These are phyloP conservation scores for Entomobrya proxima DNA, from an alignment of 2,888 invertebrate genomes.

Conservation along the genomic window DNA sequence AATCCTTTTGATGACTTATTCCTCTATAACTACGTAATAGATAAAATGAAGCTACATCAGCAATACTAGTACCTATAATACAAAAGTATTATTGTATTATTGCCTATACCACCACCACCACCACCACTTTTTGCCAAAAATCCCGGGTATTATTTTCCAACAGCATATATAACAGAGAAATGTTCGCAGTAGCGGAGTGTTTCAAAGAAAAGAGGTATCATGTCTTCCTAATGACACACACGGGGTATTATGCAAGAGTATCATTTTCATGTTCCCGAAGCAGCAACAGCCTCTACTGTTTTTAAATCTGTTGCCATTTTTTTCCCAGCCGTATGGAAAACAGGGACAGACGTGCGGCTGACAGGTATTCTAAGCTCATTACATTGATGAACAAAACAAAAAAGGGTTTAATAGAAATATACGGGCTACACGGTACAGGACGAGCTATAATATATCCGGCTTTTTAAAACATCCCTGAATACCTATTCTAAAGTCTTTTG, in stretches of 20 bases:
- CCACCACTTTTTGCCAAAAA: background rate
- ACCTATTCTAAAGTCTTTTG: no score
- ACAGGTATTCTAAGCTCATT: constrained; percentile 38
- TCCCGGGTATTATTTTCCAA: constrained; percentile 4
- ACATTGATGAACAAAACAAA: constrained; percentile 44
- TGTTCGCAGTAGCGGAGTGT: no score
- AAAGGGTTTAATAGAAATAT: background rate
- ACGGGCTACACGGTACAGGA: no score
- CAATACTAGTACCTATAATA: background rate
- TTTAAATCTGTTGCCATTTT: constrained; percentile 13
- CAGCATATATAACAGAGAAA: background rate
- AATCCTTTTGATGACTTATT: background rate
- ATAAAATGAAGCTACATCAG: no score
- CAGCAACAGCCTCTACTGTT: background rate
- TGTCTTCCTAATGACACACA: no score
- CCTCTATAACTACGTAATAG: background rate
- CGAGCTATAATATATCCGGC: no score
- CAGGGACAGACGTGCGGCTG: constrained; percentile 3
- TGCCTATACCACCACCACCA: background rate
- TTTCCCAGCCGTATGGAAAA: background rate
- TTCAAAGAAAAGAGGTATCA: no score
- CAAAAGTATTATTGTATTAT: background rate
- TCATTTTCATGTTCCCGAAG: constrained; percentile 19
- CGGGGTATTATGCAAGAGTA: no score
- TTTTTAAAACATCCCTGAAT: no score